Base-by-base conservation (phyloP, 2,113 vertebrate species). In the Entelurus aequoreus region DNA sequence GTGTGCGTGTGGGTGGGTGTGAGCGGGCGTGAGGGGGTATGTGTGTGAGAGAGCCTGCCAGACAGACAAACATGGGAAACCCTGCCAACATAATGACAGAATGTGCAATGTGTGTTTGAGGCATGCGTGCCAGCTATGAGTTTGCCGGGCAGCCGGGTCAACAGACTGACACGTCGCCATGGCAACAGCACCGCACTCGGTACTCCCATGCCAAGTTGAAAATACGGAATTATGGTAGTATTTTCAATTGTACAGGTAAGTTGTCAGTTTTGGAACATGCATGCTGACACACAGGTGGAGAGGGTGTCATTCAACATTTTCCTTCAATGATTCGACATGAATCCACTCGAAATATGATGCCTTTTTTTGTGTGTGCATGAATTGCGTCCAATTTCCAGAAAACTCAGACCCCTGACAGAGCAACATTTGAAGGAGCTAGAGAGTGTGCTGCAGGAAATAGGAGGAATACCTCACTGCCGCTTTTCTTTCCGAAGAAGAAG, bases 51-150 rank as follows among this genome's bases (percentile, higher is more conserved):
- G 36, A 57, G 47, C 57, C 4, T 62, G 55, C 36, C 62, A 79
- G 63, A 52, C 60, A 82, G 60, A 74, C 55, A 69, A 66, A 76
- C 35, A 56, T 52, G 48, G 62, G 63, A 76, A 79, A 78, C 74
- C 75, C 75, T 84, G 83, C 86, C 85, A 90, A 79, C 67, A 78
- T 81, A 78, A 68, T 80, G 75, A 76, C 71, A 85, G 77, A 84
- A 82, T 70, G 78, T 71, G 65, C 69, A 67, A 40, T 68, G 76
- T 75, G 74, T 75, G 59, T 69, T 54, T 51, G 37, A 60, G 58
- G 63, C 55, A 56, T 54, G 68, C 44, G 55, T 54, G 47, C 69
- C 60, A 74, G 69, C 65, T 51, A 19, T 8, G 28, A 66, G 72
- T 81, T 60, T 78, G 64, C 65, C 44, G 64, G 71, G 68, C 74